Conservation (phyloP, 2,888 invertebrate genomes). For the Pristionchus arcanus region DNA sequence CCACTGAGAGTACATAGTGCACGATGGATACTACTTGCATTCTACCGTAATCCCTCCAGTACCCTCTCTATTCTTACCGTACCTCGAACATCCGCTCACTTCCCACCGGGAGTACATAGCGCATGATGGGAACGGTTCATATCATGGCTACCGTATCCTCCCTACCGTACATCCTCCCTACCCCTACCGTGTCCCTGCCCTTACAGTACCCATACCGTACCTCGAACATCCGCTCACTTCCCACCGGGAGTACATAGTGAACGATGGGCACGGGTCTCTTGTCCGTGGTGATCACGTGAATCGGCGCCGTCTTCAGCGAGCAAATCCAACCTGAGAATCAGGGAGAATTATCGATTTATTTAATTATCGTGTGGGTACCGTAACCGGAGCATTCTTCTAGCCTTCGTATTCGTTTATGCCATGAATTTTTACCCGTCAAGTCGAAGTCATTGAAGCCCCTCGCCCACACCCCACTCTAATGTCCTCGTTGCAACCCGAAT, state of each 20-base stretch:
- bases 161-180: background rate
- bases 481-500: too few species aligned
- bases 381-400: too few species aligned
- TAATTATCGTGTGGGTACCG: too few species aligned
- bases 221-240: slow-evolving; percentile 94
- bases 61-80: background rate
- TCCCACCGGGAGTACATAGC: slow-evolving; percentile 97
- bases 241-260: slow-evolving; percentile 97
- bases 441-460: too few species aligned
- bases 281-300: slow-evolving; percentile 99
- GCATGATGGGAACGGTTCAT: too few species aligned
- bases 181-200: background rate
- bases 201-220: slow-evolving; percentile 90
- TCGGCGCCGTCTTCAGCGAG: slow-evolving; percentile 85
- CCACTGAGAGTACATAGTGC: slow-evolving; percentile 97
- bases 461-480: too few species aligned
- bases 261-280: slow-evolving; percentile 97
- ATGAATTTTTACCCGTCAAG: too few species aligned
- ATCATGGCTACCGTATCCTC: background rate
- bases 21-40: slow-evolving; percentile 88
- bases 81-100: slow-evolving; percentile 85
- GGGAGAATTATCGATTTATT: background rate
- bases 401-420: too few species aligned
- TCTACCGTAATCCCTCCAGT: too few species aligned
- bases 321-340: slow-evolving; percentile 75